A percentile compares a stretch with the other conserved stretches of the same genome.
Conservation (phyloP, 1,140 invertebrate genomes). For the Globodera ellingtonae region DNA sequence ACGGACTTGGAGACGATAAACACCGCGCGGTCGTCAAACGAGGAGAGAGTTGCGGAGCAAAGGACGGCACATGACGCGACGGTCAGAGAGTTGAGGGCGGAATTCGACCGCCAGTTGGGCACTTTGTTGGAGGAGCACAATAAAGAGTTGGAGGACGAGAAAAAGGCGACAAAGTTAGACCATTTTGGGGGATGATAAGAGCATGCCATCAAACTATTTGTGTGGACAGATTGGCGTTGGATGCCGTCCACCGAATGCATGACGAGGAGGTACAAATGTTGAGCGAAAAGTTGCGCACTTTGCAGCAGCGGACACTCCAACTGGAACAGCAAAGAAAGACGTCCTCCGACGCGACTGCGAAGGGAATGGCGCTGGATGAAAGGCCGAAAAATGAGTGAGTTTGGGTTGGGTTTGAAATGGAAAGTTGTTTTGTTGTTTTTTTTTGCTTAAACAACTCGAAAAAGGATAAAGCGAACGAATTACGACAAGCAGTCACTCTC, state of each 20-base stretch:
- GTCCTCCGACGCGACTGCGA: conserved; percentile 23
- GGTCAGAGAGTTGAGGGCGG: conserved; percentile 42
- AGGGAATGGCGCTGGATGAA: conserved; percentile 19
- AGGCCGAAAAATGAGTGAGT: conserved; percentile 9
- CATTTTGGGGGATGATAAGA: background rate
- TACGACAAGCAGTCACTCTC: too few species aligned
- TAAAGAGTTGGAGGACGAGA: conserved; percentile 61
- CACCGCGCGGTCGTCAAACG: conserved; percentile 26
- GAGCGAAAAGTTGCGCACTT: conserved; percentile 60
- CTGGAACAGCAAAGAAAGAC: conserved; percentile 67
- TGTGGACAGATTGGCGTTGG: conserved; percentile 72
- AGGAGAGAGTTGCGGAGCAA: conserved; percentile 42
- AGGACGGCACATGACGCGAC: conserved; percentile 49
- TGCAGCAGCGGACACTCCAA: conserved; percentile 33
- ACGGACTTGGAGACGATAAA: conserved; percentile 50
- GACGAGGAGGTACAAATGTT: conserved; percentile 85
- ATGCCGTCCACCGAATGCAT: conserved; percentile 88
- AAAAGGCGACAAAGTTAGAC: conserved; percentile 54
- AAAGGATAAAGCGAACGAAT: too few species aligned
- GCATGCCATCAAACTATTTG: background rate
- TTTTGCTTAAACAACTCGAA: too few species aligned
- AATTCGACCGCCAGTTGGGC: conserved; percentile 51
- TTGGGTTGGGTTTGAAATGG: background rate
- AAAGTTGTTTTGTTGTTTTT: background rate
- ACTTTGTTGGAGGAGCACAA: conserved; percentile 51